A percentile compares a stretch with the other conserved stretches of the same genome.
Conservation (phyloP, 2,888 invertebrate genomes). For the Diabrotica balteata region DNA sequence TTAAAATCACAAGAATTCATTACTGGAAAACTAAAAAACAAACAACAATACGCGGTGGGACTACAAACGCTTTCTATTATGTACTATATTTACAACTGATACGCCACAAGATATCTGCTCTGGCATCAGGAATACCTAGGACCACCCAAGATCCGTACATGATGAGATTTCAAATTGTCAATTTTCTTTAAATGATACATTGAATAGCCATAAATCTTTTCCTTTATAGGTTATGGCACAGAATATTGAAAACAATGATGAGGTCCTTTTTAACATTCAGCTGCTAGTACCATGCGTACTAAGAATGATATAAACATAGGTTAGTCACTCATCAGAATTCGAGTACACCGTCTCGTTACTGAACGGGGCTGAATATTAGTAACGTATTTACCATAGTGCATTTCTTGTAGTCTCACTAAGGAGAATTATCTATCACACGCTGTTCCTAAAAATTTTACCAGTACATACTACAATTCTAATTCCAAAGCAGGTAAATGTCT, state of each 20-base stretch:
- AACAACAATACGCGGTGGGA: background rate
- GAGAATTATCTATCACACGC: too few species aligned
- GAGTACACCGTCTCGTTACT: too few species aligned
- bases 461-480: too few species aligned
- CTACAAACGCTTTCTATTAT: background rate
- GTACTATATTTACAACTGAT: too few species aligned
- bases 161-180: background rate
- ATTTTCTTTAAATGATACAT: background rate
- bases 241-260: background rate
- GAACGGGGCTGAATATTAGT: too few species aligned
- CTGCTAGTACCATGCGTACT: background rate
- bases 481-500: too few species aligned
- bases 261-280: conserved; percentile 10
- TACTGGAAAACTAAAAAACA: background rate
- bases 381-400: too few species aligned
- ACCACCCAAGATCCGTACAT: conserved; percentile 3
- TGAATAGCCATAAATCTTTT: background rate
- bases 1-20: too few species aligned
- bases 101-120: too few species aligned
- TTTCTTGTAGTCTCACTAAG: too few species aligned
- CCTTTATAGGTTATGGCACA: background rate
- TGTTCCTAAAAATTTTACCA: too few species aligned
- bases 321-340: too few species aligned
- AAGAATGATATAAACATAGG: background rate
- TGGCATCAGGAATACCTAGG: background rate